phyloP scores from a whole-genome alignment of 2,797 vertebrate genomes.

The Lates japonicus region DNA sequence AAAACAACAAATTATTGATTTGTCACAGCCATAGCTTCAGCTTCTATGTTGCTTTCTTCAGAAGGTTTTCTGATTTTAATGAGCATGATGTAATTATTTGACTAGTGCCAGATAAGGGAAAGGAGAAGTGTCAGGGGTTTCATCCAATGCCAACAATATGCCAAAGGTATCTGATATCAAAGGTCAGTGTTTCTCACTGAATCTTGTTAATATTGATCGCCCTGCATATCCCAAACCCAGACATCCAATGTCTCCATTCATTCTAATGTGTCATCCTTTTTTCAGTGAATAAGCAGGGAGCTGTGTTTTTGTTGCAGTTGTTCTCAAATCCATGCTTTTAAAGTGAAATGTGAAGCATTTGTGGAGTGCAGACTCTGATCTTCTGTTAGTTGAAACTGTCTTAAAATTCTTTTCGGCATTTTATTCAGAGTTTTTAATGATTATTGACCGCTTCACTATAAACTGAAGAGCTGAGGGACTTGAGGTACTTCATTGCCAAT shows the following conservation, averaged over 20 bases:
- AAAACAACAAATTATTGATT: not conserved
- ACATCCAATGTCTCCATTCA: no score
- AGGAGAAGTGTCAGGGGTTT: not conserved
- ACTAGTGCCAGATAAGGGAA: not conserved
- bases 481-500: not conserved
- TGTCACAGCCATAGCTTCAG: not conserved
- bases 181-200: slow-evolving; percentile 13
- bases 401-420: not conserved
- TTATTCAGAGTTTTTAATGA: slow-evolving; percentile 4
- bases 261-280: not conserved
- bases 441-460: not conserved
- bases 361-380: not conserved
- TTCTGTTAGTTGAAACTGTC: not conserved
- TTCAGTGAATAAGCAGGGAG: not conserved
- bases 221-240: not conserved
- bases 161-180: slow-evolving; percentile 27
- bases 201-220: slow-evolving; percentile 26
- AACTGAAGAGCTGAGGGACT: not conserved
- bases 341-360: not conserved
- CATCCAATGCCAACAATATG: not conserved
- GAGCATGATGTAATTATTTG: not conserved
- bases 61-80: not conserved
- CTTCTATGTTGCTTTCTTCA: not conserved
- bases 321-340: not conserved
- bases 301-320: not conserved